phyloP scores from a whole-genome alignment of 2,797 vertebrate species.

The Lepilemur septentrionalis region DNA sequence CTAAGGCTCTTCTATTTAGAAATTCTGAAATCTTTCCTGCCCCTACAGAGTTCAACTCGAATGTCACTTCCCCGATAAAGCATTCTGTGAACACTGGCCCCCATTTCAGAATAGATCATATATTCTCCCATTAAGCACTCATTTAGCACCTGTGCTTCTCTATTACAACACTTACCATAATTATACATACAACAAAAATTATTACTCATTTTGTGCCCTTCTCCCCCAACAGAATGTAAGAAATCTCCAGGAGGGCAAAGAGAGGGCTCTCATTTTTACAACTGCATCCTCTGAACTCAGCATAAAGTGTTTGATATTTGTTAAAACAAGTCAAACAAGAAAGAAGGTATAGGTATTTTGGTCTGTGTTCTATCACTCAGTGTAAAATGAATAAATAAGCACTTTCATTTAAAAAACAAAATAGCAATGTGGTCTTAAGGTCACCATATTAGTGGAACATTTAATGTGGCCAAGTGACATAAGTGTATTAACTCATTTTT shows the following conservation, averaged over 20 bases:
- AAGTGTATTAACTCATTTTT: neutral
- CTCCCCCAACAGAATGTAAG: neutral
- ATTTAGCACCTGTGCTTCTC: neutral
- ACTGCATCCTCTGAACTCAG: neutral
- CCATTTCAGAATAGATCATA: neutral
- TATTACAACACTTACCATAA: neutral
- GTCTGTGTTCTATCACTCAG: neutral
- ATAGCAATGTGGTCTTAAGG: neutral
- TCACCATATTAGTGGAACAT: neutral
- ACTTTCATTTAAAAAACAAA: constrained; percentile 13
- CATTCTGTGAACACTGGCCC: neutral
- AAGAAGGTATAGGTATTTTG: neutral
- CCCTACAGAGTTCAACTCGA: neutral
- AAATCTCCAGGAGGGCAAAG: neutral
- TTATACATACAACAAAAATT: neutral
- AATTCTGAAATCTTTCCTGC: neutral
- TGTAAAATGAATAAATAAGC: constrained; percentile 1
- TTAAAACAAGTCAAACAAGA: constrained; percentile 7
- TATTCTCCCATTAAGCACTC: neutral
- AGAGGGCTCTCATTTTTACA: neutral
- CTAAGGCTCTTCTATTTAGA: neutral
- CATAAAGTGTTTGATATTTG: neutral
- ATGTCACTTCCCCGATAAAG: neutral
- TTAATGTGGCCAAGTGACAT: neutral
- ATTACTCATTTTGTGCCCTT: neutral